These are phyloP conservation scores for Platanista minor DNA, from an alignment of 2,113 vertebrate species.

Conservation along the genomic window DNA sequence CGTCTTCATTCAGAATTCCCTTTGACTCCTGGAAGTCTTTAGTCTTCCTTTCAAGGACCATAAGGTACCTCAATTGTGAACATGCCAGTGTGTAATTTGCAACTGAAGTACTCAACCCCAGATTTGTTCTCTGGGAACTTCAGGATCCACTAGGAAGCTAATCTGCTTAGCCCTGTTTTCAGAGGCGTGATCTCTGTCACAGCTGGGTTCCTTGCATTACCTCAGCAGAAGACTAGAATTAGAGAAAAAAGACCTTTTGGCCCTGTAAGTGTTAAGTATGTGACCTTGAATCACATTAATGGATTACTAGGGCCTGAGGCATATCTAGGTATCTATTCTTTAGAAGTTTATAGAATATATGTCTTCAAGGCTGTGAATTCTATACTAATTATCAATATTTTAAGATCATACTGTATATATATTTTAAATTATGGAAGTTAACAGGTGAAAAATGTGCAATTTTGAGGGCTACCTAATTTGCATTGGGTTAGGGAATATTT, in stretches of 20 bases:
- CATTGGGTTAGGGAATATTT: background rate
- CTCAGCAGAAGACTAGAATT: conserved; percentile 15
- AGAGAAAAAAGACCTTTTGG: background rate
- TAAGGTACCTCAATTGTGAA: background rate
- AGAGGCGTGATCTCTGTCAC: background rate
- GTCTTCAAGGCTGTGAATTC: background rate
- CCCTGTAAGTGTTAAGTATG: background rate
- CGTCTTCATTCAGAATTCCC: background rate
- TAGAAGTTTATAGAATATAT: background rate
- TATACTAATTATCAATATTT: background rate
- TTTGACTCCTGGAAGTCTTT: background rate
- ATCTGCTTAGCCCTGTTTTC: background rate
- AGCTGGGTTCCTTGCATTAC: background rate
- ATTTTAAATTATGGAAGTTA: conserved; percentile 47
- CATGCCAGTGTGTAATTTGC: background rate
- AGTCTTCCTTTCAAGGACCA: background rate
- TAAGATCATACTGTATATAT: conserved; percentile 15
- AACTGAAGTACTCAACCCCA: background rate
- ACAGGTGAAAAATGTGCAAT: conserved; percentile 6
- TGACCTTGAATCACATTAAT: background rate
- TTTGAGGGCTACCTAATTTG: conserved; percentile 12
- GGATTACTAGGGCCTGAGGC: too few species aligned
- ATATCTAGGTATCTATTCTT: background rate
- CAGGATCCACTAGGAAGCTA: background rate
- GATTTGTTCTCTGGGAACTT: background rate